phyloP scores from a whole-genome alignment of 1,140 invertebrate species.

The Euborellia annulipes region DNA sequence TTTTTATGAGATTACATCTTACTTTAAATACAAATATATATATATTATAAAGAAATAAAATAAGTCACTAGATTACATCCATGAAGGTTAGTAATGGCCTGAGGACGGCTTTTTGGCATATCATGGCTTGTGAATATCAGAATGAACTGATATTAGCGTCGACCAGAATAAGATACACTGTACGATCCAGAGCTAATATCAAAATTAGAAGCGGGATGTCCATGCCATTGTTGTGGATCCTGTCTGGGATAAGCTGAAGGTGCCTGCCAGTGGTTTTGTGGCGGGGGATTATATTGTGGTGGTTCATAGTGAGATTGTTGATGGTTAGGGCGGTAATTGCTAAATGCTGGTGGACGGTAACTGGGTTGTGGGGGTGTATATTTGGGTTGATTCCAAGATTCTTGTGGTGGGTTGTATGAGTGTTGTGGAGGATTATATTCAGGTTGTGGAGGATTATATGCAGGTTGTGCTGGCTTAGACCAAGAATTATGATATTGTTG shows the following conservation, averaged over 20 bases:
- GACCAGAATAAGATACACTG: constrained; percentile 40
- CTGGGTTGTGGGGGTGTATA: too few species aligned
- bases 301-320: constrained; percentile 12
- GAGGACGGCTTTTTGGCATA: too few species aligned
- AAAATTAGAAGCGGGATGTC: constrained; percentile 44
- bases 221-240: constrained; percentile 23
- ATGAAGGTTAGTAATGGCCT: too few species aligned
- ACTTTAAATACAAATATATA: too few species aligned
- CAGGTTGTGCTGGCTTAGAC: too few species aligned
- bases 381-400: constrained; percentile 2
- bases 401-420: constrained; percentile 27
- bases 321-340: constrained; percentile 3
- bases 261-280: constrained; percentile 26
- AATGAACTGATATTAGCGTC: not conserved
- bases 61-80: too few species aligned
- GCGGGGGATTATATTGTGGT: constrained; percentile 20
- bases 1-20: too few species aligned
- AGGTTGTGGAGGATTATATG: constrained; percentile 12
- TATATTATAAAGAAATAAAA: too few species aligned
- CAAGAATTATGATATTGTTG: too few species aligned
- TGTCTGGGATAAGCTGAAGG: constrained; percentile 21
- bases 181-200: constrained; percentile 52
- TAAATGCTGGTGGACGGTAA: too few species aligned
- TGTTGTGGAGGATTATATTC: constrained; percentile 18
- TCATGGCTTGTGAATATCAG: too few species aligned